Evolutionary conservation across 2,797 vertebrate genomes (phyloP), one percentile per base, ranked within the genome.

Genomic region (Gorsachius magnificus): DNA sequence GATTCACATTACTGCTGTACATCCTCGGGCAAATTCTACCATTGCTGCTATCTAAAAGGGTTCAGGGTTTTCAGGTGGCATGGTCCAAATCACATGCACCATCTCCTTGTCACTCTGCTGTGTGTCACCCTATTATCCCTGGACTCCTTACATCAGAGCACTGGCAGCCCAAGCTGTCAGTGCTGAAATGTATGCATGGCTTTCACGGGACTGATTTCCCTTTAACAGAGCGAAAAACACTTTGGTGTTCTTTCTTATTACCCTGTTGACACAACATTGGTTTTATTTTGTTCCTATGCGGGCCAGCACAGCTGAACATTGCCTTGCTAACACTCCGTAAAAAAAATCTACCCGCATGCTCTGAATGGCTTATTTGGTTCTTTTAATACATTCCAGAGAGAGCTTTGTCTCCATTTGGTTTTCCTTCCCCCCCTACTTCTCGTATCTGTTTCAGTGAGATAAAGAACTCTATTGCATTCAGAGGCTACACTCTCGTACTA

Each of bases 361-460:
- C 87, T 93, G 83, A 92, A 60, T 36, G 54, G 70, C 70, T 95
- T 79, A 26, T 75, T 94, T 56, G 71, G 16, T 78, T 57, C 71
- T 85, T 87, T 94, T 87, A 85, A 51, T 86, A 25, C 82, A 77
- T 95, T 76, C 95, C 16, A 1, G 78, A 56, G 64, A 35, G 33
- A 43, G 75, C 95, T 96, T 96, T 97, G 96, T 94, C 84, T 90
- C 66, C 10, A 0, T 25, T 94, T 36, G 33, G 28, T 89, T 87
- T 71, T 77, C 76, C 80, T 89, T 33, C 65, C 75, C 70, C 78
- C 81, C 17, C 51, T 45, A 24, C 78, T 43, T 21, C 83, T 86
- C 4, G 6, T 68, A 75, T 95, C 88, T 97, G 83, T 96, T 97
- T 91, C 82, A 93, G 72, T 3, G 16, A 97, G 96, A 97, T 95